Percentiles rank a stretch among this genome's conserved stretches.
phyloP scores from a whole-genome alignment of 2,888 invertebrate species.

The Alloscopus bannaensis region DNA sequence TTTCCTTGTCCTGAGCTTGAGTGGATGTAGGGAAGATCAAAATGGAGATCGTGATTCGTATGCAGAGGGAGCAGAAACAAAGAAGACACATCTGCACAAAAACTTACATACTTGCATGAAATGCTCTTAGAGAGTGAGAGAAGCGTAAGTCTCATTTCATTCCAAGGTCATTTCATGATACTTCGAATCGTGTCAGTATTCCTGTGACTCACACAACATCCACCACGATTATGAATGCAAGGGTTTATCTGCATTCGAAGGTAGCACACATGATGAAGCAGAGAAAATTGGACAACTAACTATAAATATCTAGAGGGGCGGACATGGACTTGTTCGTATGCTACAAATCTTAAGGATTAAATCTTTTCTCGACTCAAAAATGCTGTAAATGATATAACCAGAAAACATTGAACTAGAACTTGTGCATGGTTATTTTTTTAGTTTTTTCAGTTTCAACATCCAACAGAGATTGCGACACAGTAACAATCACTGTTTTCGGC shows the following conservation, averaged over 20 bases:
- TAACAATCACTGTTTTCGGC: too few relatives aligned
- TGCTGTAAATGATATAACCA: too few relatives aligned
- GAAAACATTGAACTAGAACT: too few relatives aligned
- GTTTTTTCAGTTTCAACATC: too few relatives aligned
- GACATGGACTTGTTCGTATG: conserved; percentile 23
- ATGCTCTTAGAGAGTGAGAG: not conserved
- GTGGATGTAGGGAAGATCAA: not conserved
- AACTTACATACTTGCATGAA: conserved; percentile 11
- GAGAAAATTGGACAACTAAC: conserved; percentile 22
- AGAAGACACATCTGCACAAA: not conserved
- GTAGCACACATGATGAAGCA: too few relatives aligned
- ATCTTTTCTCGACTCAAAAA: too few relatives aligned
- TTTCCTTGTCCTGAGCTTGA: conserved; percentile 8
- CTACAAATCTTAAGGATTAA: conserved; percentile 26
- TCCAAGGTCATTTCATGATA: conserved; percentile 31
- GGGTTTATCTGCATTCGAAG: not conserved
- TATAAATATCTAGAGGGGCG: conserved; percentile 56
- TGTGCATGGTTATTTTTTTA: too few relatives aligned
- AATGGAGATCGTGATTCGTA: not conserved
- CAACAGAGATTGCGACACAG: too few relatives aligned
- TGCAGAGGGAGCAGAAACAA: not conserved
- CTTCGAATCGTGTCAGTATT: conserved; percentile 9
- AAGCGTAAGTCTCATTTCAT: not conserved
- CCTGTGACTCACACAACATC: too few relatives aligned
- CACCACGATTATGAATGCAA: conserved; percentile 4